These are phyloP conservation scores for Aegithalos caudatus DNA, from an alignment of 2,113 vertebrate genomes.

Conservation along the genomic window DNA sequence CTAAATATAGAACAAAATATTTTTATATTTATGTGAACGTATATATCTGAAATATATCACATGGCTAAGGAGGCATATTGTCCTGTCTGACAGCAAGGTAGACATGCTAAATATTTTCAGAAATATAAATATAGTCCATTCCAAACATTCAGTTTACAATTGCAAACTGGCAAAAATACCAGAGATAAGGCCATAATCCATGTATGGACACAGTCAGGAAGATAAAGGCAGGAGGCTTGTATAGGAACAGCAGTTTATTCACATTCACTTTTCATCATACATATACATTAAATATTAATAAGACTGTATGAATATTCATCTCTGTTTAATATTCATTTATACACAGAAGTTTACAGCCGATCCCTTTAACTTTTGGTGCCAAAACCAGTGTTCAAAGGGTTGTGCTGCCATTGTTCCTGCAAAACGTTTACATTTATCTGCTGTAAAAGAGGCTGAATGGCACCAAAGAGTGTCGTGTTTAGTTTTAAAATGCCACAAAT, in stretches of 20 bases:
- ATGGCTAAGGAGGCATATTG: neutral
- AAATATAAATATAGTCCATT: neutral
- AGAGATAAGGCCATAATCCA: neutral
- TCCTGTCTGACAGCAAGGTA: neutral
- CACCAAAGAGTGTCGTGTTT: constrained; percentile 73
- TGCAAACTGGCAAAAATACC: neutral
- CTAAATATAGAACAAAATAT: neutral
- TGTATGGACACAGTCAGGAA: neutral
- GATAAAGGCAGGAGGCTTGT: neutral
- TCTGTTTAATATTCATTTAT: constrained; percentile 42
- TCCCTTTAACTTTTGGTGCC: constrained; percentile 38
- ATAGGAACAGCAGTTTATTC: neutral
- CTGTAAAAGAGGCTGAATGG: constrained; percentile 68
- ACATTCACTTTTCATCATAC: constrained; percentile 8
- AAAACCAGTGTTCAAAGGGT: neutral
- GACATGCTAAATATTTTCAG: neutral
- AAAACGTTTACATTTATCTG: constrained; percentile 71
- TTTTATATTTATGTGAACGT: neutral
- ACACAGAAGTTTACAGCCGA: neutral
- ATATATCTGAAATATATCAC: neutral
- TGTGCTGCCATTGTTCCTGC: constrained; percentile 16
- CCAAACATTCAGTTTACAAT: neutral
- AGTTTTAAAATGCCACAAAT: constrained; percentile 97
- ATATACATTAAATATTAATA: constrained; percentile 59
- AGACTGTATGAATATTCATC: constrained; percentile 51